Base-by-base conservation (phyloP, 2,888 invertebrate genomes). In the Lacanobia oleracea region DNA sequence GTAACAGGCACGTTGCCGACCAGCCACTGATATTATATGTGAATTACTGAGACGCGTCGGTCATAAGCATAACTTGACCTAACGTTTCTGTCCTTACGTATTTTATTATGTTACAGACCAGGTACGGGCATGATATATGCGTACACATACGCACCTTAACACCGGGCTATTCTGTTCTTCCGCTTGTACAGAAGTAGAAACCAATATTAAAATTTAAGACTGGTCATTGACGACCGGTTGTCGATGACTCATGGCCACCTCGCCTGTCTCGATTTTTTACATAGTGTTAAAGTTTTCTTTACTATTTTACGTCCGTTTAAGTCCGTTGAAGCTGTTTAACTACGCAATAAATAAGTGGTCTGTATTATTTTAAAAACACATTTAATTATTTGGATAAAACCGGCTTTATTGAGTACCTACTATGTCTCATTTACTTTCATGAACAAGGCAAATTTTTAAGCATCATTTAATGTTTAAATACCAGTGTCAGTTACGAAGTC, bases 161-260 rank as follows among this genome's bases (percentile, higher is more conserved):
- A 7, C n/a, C 62, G 53, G 27, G 40, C 3, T 61, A 21, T 23
- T 45, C 45, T 48, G 10, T 64, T 51, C 67, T n/a, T 43, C n/a
- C 27, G 63, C 61, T 73, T 54, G 33, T 59, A 27, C 27, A 2
- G 27, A 27, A 59, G 57, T 53, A 50, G 43, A 43, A 53, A 16
- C 16, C 64, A 79, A 77, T 60, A 71, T 66, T 60, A 50, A 65
- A 56, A 59, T 27, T 5, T 12, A 48, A 27, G 33, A 45, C 21
- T 48, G 40, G 7, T 23, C 21, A 57, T 27, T 53, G 45, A 48
- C 50, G 27, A 67, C 53, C 45, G 53, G 61, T 61, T 57, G 10
- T 51, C 21, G 37, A 53, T 75, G 81, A 81, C 12, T 81, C 72
- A 66, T 21, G 9, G 16, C 18, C 14, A 12, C 21, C 33, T 33